Conservation (phyloP, 2,113 vertebrate genomes). For the Apistogramma diplotaenia region DNA sequence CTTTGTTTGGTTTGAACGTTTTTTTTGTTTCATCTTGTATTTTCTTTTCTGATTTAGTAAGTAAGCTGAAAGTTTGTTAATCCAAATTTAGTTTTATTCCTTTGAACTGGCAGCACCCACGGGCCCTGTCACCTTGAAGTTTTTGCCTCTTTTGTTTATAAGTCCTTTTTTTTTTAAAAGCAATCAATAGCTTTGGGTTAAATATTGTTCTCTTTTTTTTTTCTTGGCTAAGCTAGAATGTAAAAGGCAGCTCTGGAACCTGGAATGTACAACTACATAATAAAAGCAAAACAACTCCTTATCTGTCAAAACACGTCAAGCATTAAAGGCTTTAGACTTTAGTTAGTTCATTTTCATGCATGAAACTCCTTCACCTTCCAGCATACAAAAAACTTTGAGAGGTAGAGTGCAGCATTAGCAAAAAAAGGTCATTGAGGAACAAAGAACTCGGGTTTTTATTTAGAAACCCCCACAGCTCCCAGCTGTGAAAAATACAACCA, state of each 20-base stretch:
- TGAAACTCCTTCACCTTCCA: background rate
- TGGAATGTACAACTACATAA: conserved; percentile 11
- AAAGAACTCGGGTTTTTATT: conserved; percentile 22
- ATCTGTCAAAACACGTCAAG: conserved; percentile 26
- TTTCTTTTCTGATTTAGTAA: background rate
- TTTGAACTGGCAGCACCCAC: background rate
- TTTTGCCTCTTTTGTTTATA: background rate
- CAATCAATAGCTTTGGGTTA: background rate
- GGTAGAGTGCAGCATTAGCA: background rate
- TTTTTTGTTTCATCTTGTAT: background rate
- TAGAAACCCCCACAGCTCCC: conserved; percentile 7
- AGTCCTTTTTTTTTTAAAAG: background rate
- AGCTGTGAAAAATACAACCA: conserved; percentile 31
- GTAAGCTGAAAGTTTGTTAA: background rate
- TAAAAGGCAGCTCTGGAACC: background rate
- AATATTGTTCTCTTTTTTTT: background rate
- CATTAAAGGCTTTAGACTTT: conserved; percentile 30
- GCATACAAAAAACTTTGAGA: conserved; percentile 13
- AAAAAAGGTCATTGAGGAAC: conserved; percentile 20
- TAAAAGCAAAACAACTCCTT: conserved; percentile 10
- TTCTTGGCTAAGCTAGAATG: background rate
- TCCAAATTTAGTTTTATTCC: background rate
- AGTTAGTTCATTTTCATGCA: background rate
- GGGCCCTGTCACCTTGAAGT: background rate
- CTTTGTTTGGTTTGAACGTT: background rate